phyloP scores from a whole-genome alignment of 2,888 invertebrate genomes.

The Eupithecia pulchellata region DNA sequence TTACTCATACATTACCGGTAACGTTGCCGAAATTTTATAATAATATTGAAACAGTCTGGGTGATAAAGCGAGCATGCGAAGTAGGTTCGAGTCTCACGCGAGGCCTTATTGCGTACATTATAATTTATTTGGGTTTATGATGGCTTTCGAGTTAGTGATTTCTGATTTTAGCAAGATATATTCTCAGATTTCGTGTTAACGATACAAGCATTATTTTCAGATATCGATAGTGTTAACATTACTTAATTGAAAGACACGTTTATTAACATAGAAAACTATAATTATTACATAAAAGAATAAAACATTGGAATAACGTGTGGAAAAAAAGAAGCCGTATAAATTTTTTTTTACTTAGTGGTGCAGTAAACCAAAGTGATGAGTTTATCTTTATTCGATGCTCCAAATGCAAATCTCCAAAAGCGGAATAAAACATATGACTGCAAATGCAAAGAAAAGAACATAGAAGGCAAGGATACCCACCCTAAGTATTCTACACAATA shows the following conservation, averaged over 20 bases:
- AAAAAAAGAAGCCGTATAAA: too few species aligned
- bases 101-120: conserved; percentile 50
- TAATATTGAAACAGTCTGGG: conserved; percentile 52
- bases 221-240: neutral
- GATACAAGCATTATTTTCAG: neutral
- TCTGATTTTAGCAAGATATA: neutral
- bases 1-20: conserved; percentile 38
- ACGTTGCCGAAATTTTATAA: conserved; percentile 48
- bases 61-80: conserved; percentile 59
- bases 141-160: conserved; percentile 24
- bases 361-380: neutral
- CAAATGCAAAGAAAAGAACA: neutral
- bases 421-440: neutral
- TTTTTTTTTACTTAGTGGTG: neutral
- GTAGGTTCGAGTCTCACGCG: conserved; percentile 49
- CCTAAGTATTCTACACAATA: neutral
- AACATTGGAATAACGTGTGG: too few species aligned
- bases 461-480: too few species aligned
- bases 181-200: neutral
- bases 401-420: neutral
- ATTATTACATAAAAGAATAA: too few species aligned
- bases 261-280: too few species aligned
- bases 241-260: neutral
- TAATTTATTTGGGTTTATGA: conserved; percentile 36
- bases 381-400: neutral